Evolutionary conservation across 2,797 vertebrate species (phyloP).

Genomic region (Ctenopoma multispine): DNA sequence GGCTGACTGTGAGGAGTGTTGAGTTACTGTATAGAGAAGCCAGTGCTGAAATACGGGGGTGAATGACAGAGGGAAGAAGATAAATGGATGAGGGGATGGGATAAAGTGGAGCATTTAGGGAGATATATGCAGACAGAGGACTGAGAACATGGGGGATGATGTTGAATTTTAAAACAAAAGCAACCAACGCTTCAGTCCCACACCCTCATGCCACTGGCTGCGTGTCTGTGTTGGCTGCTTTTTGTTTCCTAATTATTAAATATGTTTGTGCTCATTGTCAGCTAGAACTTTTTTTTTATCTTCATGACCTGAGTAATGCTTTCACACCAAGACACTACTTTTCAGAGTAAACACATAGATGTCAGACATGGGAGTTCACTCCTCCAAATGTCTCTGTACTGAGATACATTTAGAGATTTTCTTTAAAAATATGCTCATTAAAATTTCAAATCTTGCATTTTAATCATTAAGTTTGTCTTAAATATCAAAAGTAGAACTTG

Average conservation of each 20-base stretch:
- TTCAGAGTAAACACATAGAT: not conserved
- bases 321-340: not conserved
- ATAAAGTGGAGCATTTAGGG: constrained; percentile 72
- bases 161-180: constrained; percentile 47
- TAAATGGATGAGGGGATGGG: constrained; percentile 69
- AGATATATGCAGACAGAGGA: constrained; percentile 68
- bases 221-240: not conserved
- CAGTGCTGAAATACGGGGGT: constrained; percentile 52
- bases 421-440: no score
- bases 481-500: no score
- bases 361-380: not conserved
- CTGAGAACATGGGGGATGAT: constrained; percentile 50
- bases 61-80: constrained; percentile 70
- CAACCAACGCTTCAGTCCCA: constrained; percentile 17
- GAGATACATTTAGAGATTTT: not conserved
- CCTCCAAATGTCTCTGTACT: not conserved
- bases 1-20: constrained; percentile 64
- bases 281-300: not conserved
- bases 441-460: no score
- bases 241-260: not conserved
- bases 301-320: not conserved
- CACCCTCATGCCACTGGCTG: not conserved
- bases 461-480: no score
- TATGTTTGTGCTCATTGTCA: constrained; percentile 1
- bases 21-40: constrained; percentile 66